Base-by-base conservation (phyloP, 2,888 invertebrate genomes). In the Brachynemurus nebulosus region DNA sequence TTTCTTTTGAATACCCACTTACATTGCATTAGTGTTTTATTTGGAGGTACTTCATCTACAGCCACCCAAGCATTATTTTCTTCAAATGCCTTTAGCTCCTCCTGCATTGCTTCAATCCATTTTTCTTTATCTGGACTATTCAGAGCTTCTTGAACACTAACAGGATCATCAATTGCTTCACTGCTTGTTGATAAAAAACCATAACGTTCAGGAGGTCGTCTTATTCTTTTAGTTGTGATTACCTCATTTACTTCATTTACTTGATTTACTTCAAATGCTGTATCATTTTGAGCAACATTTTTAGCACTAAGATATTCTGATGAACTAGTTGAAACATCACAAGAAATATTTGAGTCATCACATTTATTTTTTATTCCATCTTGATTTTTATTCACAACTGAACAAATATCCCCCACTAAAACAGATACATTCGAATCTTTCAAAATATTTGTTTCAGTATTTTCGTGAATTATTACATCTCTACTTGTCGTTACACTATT, bases 1-100 rank as follows among this genome's bases (percentile, higher is more conserved):
- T 58, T 58, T 17, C 16, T 49, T 44, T 55, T 54, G 39, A 51
- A 56, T 8, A 57, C 55, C 57, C 55, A 59, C 38, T 57, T 58
- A 39, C 54, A 55, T 33, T 54, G 16, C 39, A 57, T 55, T 25
- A 57, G 47, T 9, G 46, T 51, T 23, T 21, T 46, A 44, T 36
- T 38, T 27, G 49, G 40, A 37, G 53, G 54, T 11, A 25, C 27
- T n/a, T 35, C 5, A 44, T 56, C 51, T 0, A 49, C 45, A 1
- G 56, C 14, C 11, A 53, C 52, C 55, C 56, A 57, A 9, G 55
- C 51, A 33, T 51, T 44, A 46, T 59, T 58, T 36, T 55, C 51
- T 21, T 53, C 45, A 41, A 57, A 59, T 8, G 47, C 46, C 14
- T 51, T 8, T 18, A 56, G 30, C 44, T 59, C 57, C 33, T 58